Evolutionary conservation across 35 echinoderm and acorn worm species (phyloP).

Genomic region (Heliocidaris tuberculata): DNA sequence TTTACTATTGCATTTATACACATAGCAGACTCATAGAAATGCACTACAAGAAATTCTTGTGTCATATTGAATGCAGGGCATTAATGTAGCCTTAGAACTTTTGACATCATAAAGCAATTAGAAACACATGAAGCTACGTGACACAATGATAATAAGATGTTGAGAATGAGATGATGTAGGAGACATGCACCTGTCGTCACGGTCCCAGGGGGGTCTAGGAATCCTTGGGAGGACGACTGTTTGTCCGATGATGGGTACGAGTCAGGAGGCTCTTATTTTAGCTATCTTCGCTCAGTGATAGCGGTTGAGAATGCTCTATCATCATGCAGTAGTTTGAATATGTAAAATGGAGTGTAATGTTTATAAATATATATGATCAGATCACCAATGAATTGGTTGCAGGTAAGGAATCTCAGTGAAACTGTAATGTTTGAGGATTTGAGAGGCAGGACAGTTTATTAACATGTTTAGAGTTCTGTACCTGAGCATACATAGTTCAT

Average conservation of each 20-base stretch:
- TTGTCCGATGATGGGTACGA: background rate
- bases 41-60: too few species aligned
- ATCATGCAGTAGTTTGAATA: background rate
- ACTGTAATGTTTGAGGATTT: background rate
- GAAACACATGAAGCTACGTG: slow-evolving; percentile 5
- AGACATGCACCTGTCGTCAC: background rate
- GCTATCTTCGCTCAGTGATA: background rate
- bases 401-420: background rate
- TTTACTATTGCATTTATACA: background rate
- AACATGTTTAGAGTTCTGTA: too few species aligned
- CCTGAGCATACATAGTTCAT: too few species aligned
- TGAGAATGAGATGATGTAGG: background rate
- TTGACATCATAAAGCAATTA: background rate
- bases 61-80: too few species aligned
- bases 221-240: background rate
- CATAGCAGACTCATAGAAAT: background rate
- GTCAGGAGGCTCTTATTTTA: background rate
- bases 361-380: background rate
- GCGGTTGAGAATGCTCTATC: background rate
- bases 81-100: background rate
- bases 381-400: background rate
- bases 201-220: background rate
- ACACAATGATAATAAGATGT: background rate
- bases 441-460: too few species aligned
- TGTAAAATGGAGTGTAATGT: background rate